These are phyloP conservation scores for Nesogale talazaci DNA, from an alignment of 2,113 vertebrate species.

Conservation along the genomic window DNA sequence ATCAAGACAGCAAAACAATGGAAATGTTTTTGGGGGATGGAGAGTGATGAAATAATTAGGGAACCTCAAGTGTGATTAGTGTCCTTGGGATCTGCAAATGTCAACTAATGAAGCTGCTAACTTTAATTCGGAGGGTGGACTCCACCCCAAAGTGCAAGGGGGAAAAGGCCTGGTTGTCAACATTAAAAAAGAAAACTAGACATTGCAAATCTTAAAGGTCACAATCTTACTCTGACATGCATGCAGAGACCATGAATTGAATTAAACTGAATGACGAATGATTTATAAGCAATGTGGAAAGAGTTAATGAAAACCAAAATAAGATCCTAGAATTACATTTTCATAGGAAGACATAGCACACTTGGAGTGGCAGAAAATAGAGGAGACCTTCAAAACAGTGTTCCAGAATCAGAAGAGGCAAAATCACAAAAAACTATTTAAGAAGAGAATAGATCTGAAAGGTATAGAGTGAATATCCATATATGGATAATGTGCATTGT, in stretches of 20 bases:
- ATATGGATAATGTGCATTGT: background rate
- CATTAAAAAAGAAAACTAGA: background rate
- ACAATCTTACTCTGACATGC: background rate
- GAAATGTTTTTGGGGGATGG: background rate
- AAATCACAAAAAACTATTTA: slow-evolving; percentile 8
- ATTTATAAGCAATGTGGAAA: background rate
- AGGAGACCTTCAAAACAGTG: background rate
- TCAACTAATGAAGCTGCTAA: too few species aligned
- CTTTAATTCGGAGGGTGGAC: background rate
- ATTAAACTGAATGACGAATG: background rate
- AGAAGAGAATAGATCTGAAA: background rate
- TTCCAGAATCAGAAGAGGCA: background rate
- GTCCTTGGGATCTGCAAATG: background rate
- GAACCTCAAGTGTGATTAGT: background rate
- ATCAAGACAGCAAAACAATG: background rate
- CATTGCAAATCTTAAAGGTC: background rate
- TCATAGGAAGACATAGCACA: background rate
- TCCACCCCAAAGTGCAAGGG: background rate
- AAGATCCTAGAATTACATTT: background rate
- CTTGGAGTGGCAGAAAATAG: background rate
- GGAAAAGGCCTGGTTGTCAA: background rate
- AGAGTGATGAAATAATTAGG: background rate
- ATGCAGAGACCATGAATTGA: background rate
- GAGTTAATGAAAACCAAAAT: background rate
- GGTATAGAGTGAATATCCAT: background rate